Base-by-base conservation (phyloP, 2,797 vertebrate species). In the Centropyge bicolor region DNA sequence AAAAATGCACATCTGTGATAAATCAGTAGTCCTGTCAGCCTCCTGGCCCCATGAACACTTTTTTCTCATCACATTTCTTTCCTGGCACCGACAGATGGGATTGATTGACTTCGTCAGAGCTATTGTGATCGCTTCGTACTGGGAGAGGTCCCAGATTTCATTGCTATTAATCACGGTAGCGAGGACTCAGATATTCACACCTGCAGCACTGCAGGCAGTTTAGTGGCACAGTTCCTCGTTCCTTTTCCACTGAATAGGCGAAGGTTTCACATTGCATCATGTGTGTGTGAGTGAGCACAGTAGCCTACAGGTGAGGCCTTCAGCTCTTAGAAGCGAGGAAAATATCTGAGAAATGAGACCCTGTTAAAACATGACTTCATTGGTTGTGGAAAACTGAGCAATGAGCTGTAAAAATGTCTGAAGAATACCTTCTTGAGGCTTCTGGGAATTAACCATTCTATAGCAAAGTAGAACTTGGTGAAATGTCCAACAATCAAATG, bases 151-250 rank as follows among this genome's bases (percentile, higher is more conserved):
- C 84, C 83, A 88, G 69, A 87, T 90, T 94, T 89, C 87, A 71
- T 87, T 85, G 90, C 91, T 90, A 95, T 96, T 91, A 94, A 96
- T 96, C 96, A 95, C 41, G 20, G 91, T 66, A 81, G 77, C 60
- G 61, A 90, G 74, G 90, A 93, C 87, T 90, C 85, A 92, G 89
- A 94, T 92, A 93, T 84, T 93, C 66, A 45, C 96, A 97, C 96
- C 96, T 97, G 96, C 80, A 95, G 5, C 85, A 92, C 94, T 94
- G 87, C 93, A 95, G 95, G 96, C 95, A 64, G 83, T 93, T 93
- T 72, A 91, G 92, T 93, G 91, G 92, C 65, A 78, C 84, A 68
- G 61, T 90, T 95, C 91, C 93, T 93, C 85, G 86, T 94, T 90
- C 76, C 84, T 86, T 89, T 84, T 90, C 85, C 90, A 88, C 80